phyloP scores from a whole-genome alignment of 2,113 vertebrate genomes.

The Syngnathus scovelli region DNA sequence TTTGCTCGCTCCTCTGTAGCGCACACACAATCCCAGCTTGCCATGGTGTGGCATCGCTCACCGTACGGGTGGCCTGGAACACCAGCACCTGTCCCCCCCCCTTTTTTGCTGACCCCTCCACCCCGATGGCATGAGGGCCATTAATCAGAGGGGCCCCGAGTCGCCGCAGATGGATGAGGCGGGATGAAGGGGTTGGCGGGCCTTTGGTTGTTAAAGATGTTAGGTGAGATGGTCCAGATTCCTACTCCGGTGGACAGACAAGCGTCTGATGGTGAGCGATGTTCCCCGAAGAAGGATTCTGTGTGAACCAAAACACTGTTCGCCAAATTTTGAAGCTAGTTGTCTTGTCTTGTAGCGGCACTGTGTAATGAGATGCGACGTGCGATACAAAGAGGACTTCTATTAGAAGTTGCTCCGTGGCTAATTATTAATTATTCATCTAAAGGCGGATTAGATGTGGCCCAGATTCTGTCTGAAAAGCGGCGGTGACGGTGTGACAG shows the following conservation, averaged over 20 bases:
- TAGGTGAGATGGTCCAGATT: conserved; percentile 51
- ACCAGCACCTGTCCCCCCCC: conserved; percentile 56
- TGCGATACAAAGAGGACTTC: conserved; percentile 48
- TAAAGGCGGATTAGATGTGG: conserved; percentile 70
- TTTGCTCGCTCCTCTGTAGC: conserved; percentile 24
- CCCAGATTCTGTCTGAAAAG: conserved; percentile 69
- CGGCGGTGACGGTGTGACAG: conserved; percentile 43
- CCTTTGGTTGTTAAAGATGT: conserved; percentile 59
- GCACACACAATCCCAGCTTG: conserved; percentile 11
- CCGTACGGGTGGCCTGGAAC: conserved; percentile 48
- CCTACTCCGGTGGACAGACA: conserved; percentile 20
- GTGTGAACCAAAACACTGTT: neutral
- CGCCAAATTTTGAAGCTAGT: neutral
- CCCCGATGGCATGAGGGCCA: conserved; percentile 57
- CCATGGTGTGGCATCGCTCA: conserved; percentile 38
- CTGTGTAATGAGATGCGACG: conserved; percentile 26
- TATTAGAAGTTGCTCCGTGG: conserved; percentile 67
- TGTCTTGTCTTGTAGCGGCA: conserved; percentile 6
- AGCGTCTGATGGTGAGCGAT: conserved; percentile 57
- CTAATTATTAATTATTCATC: conserved; percentile 79
- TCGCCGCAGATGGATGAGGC: conserved; percentile 68
- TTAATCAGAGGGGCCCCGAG: conserved; percentile 68
- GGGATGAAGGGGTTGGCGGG: conserved; percentile 49
- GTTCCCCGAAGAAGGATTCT: conserved; percentile 21
- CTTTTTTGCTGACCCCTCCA: conserved; percentile 40